phyloP scores from a whole-genome alignment of 2,888 invertebrate genomes.

The Caenorhabditis becei region DNA sequence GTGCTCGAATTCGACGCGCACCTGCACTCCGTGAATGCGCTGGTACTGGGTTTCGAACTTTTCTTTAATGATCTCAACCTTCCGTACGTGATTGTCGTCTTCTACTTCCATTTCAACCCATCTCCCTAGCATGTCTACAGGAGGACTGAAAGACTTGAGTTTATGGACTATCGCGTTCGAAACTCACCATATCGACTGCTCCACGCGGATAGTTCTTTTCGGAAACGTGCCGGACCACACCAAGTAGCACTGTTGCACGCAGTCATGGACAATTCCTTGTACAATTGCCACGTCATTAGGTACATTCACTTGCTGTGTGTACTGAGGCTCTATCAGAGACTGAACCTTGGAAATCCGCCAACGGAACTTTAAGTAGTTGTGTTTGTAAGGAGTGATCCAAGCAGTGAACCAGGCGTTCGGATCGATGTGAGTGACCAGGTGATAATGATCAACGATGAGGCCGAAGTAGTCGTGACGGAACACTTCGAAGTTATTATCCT shows the following conservation, averaged over 20 bases:
- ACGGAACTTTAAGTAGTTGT: background rate
- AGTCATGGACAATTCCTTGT: constrained; percentile 10
- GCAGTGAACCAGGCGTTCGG: background rate
- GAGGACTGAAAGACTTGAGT: too few species aligned
- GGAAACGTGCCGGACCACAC: constrained; percentile 9
- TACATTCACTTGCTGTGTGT: too few species aligned
- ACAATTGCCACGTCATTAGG: constrained; percentile 1
- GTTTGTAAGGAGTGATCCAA: background rate
- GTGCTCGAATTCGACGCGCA: background rate
- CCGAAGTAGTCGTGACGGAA: constrained; percentile 1
- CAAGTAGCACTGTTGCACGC: background rate
- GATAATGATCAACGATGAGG: background rate
- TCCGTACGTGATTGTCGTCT: background rate
- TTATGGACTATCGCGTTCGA: too few species aligned
- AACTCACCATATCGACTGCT: background rate
- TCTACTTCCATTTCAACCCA: constrained; percentile 23
- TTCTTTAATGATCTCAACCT: background rate
- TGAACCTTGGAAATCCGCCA: background rate
- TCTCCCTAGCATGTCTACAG: background rate
- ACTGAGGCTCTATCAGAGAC: too few species aligned
- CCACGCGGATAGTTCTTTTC: background rate
- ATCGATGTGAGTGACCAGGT: background rate
- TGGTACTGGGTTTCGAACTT: constrained; percentile 10
- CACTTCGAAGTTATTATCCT: background rate
- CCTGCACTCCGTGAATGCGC: too few species aligned